Base-by-base conservation (phyloP, 2,113 vertebrate genomes). In the Ictidomys tridecemlineatus region DNA sequence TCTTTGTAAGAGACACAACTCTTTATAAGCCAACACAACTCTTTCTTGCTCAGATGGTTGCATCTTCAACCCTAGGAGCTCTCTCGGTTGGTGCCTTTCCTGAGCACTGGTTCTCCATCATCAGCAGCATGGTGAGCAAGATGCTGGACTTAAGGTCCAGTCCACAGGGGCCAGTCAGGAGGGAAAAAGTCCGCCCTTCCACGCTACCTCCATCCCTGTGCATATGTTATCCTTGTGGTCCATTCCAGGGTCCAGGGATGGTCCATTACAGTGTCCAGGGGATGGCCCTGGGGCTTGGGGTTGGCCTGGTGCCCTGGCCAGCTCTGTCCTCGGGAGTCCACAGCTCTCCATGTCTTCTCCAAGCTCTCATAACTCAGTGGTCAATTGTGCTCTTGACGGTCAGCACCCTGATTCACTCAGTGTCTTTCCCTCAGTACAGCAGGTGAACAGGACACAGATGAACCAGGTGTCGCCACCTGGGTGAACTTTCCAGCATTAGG, bases 361-460 rank as follows among this genome's bases (percentile, higher is more conserved):
- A 58, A n/a, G 18, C 12, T 58, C 13, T 8, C 8, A 24, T 18
- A 39, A 78, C 48, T 34, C 37, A 72, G 70, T 51, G 45, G 30
- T 4, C 34, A 11, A n/a, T 42, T 16, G 6, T 24, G 45, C 28
- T 53, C 56, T 37, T 6, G 28, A 32, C 2, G 12, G 2, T 32
- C 32, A 20, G 5, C 48, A 69, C 8, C 56, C 42, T 28, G 1
- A 4, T 30, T 69, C 30, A 24, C 22, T 2, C 4, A 18, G 42
- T 2, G 13, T 12, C 0, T 0, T 26, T 45, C 30, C 10, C 20
- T 34, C 18, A 34, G 8, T 5, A 20, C 4, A 53, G 37, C 42
- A 76, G 32, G 37, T 18, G 4, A 10, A n/a, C 2, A 12, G 77
- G 45, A 9, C 34, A 39, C n/a, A 45, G 53, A 5, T 2, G 28